Base-by-base conservation (phyloP, 2,888 invertebrate species). In the Metellina segmentata region DNA sequence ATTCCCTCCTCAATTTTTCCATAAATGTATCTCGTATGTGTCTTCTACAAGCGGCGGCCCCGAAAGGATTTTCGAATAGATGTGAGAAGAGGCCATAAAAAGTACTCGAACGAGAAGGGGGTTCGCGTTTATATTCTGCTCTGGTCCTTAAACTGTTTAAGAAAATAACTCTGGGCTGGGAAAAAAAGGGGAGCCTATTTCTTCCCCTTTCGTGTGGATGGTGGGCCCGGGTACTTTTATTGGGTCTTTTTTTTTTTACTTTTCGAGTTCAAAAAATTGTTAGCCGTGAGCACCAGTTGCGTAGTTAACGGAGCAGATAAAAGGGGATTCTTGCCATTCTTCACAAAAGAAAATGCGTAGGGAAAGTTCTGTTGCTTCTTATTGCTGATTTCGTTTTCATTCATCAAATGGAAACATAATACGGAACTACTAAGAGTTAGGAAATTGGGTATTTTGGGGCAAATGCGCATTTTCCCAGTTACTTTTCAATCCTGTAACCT, bases 1-100 rank as follows among this genome's bases (percentile, higher is more conserved):
- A 85, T 81, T 90, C 75, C 75, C 81, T 81, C 74, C 75, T 61
- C 85, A 85, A 83, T 85, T 90, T 90, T 90, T 90, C 82, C 90
- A 90, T 90, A 90, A 90, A 61, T 85, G 90, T 90, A 86, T 81
- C 81, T 81, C 75, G 75, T 70, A 61, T 69, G 81, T 90, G 71
- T 61, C 90, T 81, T 51, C 74, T 74, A 86, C 74, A 71, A 79
- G 78, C 48, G 78, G 85, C 72, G 90, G 81, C 79, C 81, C 53
- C 70, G 74, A 78, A 81, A 52, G 90, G 85, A 85, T 90, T 85
- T 85, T 90, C 85, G 79, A 53, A 75, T 75, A 34, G 82, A 77
- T 89, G 89, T 81, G 82, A 83, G 71, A 71, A 61, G 70, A 52
- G 71, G 79, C 72, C 79, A 87, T 87, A 87, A 87, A 87, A 69